These are phyloP conservation scores for Spheniscus humboldti DNA, from an alignment of 2,797 vertebrate genomes.

Conservation along the genomic window DNA sequence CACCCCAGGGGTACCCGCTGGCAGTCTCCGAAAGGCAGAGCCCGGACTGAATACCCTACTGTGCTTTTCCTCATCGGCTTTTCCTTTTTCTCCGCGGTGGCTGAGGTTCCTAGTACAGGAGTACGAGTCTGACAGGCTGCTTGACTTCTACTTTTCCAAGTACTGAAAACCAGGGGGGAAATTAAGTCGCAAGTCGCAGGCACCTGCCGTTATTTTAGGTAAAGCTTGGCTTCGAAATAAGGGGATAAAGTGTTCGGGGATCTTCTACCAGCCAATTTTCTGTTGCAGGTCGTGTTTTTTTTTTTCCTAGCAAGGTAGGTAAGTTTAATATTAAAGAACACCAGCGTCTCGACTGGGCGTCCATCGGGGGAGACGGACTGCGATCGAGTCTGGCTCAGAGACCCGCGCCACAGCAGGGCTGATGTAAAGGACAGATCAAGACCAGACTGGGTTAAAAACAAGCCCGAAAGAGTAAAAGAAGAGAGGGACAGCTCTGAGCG, in stretches of 20 bases:
- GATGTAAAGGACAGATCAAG: constrained; percentile 41
- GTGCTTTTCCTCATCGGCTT: constrained; percentile 66
- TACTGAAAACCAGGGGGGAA: constrained; percentile 35
- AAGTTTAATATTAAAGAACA: constrained; percentile 31
- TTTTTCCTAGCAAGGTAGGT: constrained; percentile 30
- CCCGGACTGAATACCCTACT: constrained; percentile 51
- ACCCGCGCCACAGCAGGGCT: constrained; percentile 30
- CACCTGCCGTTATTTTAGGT: constrained; percentile 53
- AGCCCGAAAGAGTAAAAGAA: constrained; percentile 33
- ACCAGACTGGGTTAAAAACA: constrained; percentile 57
- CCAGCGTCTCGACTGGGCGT: constrained; percentile 46
- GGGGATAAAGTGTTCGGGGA: constrained; percentile 42
- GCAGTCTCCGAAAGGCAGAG: constrained; percentile 38
- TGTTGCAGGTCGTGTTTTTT: background rate
- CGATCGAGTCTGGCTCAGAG: constrained; percentile 32
- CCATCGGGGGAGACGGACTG: constrained; percentile 14
- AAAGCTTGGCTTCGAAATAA: constrained; percentile 60
- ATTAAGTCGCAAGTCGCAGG: constrained; percentile 36
- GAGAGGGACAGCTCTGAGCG: constrained; percentile 54
- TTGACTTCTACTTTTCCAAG: constrained; percentile 22
- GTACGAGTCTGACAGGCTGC: constrained; percentile 36
- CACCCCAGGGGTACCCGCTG: constrained; percentile 52
- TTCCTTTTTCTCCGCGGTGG: constrained; percentile 42
- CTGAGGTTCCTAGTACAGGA: constrained; percentile 63
- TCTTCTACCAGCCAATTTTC: constrained; percentile 60